These are phyloP conservation scores for Sebastes oblongus DNA, from an alignment of 2,797 vertebrate species.

Conservation along the genomic window DNA sequence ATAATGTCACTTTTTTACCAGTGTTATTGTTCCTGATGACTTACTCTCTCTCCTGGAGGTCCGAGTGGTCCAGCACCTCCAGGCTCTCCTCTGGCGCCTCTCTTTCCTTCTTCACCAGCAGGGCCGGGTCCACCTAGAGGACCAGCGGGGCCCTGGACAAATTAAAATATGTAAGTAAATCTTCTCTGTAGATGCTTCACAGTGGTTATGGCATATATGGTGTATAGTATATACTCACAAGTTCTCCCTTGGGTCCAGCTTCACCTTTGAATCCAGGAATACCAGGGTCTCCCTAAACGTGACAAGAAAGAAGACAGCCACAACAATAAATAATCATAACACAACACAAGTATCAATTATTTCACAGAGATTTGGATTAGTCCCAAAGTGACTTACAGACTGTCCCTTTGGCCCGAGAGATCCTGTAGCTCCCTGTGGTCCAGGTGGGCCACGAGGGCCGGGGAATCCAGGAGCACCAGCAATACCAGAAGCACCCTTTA, in stretches of 20 bases:
- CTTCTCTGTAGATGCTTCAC: background rate
- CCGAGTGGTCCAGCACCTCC: conserved; percentile 91
- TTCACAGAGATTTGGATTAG: background rate
- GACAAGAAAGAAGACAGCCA: conserved; percentile 13
- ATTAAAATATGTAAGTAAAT: conserved; percentile 4
- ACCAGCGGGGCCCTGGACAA: conserved; percentile 87
- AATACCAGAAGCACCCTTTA: conserved; percentile 91
- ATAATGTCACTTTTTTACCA: background rate
- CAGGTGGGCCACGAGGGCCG: conserved; percentile 94
- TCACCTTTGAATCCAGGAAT: conserved; percentile 96
- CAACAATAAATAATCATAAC: background rate
- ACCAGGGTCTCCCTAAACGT: conserved; percentile 91
- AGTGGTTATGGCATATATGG: background rate
- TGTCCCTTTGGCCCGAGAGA: conserved; percentile 95
- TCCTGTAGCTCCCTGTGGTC: conserved; percentile 95
- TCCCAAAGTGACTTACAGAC: conserved; percentile 81
- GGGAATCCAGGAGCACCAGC: conserved; percentile 98
- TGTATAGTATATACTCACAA: conserved; percentile 81
- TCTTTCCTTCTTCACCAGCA: conserved; percentile 94
- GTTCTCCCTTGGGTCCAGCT: conserved; percentile 93
- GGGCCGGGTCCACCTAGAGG: conserved; percentile 91
- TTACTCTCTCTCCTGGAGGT: conserved; percentile 94
- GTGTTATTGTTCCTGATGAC: conserved; percentile 33
- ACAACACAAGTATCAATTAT: background rate
- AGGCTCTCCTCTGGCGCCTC: conserved; percentile 94